Percentiles rank a stretch among this genome's conserved stretches.
phyloP scores from a whole-genome alignment of 1,140 invertebrate species.

The Magallana ariakensis region DNA sequence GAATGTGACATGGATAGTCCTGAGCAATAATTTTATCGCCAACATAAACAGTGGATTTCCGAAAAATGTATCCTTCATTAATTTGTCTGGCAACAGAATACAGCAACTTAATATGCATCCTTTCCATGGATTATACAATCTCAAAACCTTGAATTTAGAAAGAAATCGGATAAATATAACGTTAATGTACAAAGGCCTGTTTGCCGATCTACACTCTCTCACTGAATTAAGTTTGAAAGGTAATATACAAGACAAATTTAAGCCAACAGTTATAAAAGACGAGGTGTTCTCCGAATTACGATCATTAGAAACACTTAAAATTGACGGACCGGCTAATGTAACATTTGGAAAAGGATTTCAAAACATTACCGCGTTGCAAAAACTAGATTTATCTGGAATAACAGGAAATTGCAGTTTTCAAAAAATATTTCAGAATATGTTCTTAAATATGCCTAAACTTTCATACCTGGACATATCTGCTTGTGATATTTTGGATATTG shows the following conservation, averaged over 20 bases:
- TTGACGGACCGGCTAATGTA: background rate
- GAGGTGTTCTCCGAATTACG: background rate
- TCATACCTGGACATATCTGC: background rate
- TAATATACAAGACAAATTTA: background rate
- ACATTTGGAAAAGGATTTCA: background rate
- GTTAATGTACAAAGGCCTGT: background rate
- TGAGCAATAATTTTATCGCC: background rate
- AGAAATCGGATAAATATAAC: background rate
- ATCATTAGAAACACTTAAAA: background rate
- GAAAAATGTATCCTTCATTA: background rate
- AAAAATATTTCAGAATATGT: background rate
- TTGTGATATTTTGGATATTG: conserved; percentile 6
- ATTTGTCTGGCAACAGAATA: background rate
- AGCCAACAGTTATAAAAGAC: background rate
- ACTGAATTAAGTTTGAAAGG: background rate
- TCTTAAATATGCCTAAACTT: background rate
- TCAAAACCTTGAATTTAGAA: background rate
- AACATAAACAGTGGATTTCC: background rate
- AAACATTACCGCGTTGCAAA: background rate
- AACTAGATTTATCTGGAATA: background rate
- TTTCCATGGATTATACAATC: background rate
- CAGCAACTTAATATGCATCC: background rate
- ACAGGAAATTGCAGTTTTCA: background rate
- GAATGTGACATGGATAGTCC: background rate
- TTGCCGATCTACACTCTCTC: background rate